phyloP scores from a whole-genome alignment of 2,797 vertebrate genomes.

The Podarcis lilfordi region DNA sequence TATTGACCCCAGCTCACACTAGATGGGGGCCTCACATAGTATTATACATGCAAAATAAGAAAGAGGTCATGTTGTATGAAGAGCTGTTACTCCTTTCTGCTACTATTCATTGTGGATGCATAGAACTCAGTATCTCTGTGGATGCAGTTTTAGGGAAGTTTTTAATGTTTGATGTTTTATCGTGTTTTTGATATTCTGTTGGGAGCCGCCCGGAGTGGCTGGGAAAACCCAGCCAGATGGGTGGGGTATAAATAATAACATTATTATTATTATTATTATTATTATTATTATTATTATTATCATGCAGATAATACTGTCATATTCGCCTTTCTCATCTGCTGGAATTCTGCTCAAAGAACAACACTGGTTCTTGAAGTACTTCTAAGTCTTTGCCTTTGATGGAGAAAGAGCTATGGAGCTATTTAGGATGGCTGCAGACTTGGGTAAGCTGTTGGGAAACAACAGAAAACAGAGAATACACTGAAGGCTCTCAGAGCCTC shows the following conservation, averaged over 20 bases:
- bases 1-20: too few species aligned
- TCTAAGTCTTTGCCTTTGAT: not conserved
- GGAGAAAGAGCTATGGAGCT: not conserved
- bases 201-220: too few species aligned
- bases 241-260: too few species aligned
- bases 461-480: not conserved
- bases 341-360: not conserved
- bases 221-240: too few species aligned
- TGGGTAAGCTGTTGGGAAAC: not conserved
- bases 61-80: not conserved
- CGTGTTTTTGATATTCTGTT: too few species aligned
- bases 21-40: too few species aligned
- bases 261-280: too few species aligned
- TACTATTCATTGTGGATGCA: not conserved
- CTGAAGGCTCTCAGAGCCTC: not conserved
- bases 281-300: too few species aligned
- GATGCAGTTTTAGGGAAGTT: not conserved
- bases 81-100: not conserved
- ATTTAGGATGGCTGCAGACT: not conserved
- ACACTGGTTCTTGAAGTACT: not conserved
- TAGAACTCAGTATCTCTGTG: not conserved
- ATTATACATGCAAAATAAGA: too few species aligned
- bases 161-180: too few species aligned
- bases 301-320: too few species aligned
- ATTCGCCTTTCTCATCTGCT: not conserved